A percentile compares a stretch with the other conserved stretches of the same genome.
These are phyloP conservation scores for Phycodurus eques DNA, from an alignment of 2,113 vertebrate genomes.

Conservation along the genomic window DNA sequence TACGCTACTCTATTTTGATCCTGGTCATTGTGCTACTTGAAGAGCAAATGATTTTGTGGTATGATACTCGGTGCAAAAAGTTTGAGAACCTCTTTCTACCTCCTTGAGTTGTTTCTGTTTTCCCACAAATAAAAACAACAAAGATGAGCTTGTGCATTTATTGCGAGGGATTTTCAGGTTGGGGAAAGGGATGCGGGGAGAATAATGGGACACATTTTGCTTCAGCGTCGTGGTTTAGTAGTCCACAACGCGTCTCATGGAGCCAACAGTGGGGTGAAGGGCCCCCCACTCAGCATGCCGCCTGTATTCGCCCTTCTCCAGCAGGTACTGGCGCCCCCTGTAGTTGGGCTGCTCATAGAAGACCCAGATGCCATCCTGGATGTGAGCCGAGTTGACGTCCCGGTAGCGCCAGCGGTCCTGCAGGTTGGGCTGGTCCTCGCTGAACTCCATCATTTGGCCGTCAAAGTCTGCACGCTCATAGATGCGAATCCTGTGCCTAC, in stretches of 20 bases:
- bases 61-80: no score
- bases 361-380: conserved; percentile 87
- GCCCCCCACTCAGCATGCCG: conserved; percentile 88
- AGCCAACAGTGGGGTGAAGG: conserved; percentile 52
- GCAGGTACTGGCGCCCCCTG: conserved; percentile 86
- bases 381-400: conserved; percentile 87
- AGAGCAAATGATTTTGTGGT: no score
- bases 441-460: conserved; percentile 83
- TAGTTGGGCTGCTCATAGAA: conserved; percentile 92
- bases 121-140: background rate
- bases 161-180: background rate
- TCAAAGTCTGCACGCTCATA: conserved; percentile 88
- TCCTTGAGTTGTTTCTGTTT: background rate
- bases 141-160: background rate
- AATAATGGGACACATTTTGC: no score
- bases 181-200: background rate
- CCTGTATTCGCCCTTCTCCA: conserved; percentile 89
- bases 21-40: no score
- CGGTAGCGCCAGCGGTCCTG: conserved; percentile 82
- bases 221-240: background rate
- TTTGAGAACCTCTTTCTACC: no score
- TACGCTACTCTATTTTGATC: no score
- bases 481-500: conserved; percentile 74
- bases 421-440: conserved; percentile 85
- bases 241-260: conserved; percentile 16